Evolutionary conservation across 2,113 vertebrate genomes (phyloP).

Genomic region (Hirundichthys speculiger): DNA sequence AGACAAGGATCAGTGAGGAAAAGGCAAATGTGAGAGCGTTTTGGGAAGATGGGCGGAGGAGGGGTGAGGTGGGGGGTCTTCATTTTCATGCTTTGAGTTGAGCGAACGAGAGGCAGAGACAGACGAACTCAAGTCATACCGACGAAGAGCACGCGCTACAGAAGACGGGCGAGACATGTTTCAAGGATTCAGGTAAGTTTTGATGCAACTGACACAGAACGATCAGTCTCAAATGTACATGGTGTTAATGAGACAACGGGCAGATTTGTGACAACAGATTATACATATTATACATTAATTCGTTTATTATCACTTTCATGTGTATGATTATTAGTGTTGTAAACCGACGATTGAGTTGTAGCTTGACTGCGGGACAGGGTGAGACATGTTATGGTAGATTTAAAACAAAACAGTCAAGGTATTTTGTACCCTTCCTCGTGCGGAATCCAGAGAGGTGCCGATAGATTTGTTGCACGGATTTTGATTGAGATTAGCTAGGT

Average conservation of each 20-base stretch:
- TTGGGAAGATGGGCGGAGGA: background rate
- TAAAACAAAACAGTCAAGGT: too few species aligned
- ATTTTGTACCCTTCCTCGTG: too few species aligned
- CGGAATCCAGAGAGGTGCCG: too few species aligned
- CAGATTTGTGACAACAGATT: too few species aligned
- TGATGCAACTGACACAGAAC: background rate
- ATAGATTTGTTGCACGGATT: background rate
- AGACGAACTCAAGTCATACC: slow-evolving; percentile 57
- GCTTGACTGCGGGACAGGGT: background rate
- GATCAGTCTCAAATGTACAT: too few species aligned
- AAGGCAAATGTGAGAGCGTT: background rate
- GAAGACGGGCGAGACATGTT: slow-evolving; percentile 77
- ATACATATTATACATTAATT: too few species aligned
- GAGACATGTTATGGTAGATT: background rate
- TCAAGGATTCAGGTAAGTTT: slow-evolving; percentile 83
- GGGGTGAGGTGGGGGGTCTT: slow-evolving; percentile 37
- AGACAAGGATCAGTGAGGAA: too few species aligned
- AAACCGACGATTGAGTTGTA: background rate
- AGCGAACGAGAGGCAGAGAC: slow-evolving; percentile 69
- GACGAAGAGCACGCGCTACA: slow-evolving; percentile 77
- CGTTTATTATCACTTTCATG: too few species aligned
- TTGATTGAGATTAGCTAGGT: background rate
- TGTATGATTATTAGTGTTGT: background rate
- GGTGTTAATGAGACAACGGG: too few species aligned
- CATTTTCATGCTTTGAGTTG: slow-evolving; percentile 27